Conservation (phyloP, 2,113 vertebrate species). For the Choloepus hoffmanni region DNA sequence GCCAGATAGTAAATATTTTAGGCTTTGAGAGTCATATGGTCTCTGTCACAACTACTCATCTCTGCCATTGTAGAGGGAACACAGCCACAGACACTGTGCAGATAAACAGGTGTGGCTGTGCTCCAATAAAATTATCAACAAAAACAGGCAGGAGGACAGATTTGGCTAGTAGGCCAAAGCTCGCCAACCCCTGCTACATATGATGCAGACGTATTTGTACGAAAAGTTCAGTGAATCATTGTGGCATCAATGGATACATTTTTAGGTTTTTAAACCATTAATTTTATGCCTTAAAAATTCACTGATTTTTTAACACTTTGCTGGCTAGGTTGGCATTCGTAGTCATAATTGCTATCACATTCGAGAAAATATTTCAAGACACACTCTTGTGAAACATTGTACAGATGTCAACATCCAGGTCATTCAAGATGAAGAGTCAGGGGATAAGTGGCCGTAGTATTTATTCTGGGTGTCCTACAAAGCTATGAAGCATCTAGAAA, state of each 20-base stretch:
- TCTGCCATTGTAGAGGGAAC: not conserved
- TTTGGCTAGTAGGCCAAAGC: not conserved
- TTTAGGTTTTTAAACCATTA: not conserved
- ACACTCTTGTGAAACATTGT: rapidly evolving
- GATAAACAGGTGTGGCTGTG: rapidly evolving
- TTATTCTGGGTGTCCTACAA: rapidly evolving
- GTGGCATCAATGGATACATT: rapidly evolving
- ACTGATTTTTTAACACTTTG: rapidly evolving
- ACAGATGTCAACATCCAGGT: rapidly evolving
- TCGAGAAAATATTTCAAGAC: not conserved
- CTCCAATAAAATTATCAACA: not conserved
- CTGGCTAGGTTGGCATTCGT: not conserved
- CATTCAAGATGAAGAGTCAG: not conserved
- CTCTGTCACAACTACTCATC: not conserved
- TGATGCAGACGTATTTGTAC: rapidly evolving
- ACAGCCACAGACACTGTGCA: rapidly evolving
- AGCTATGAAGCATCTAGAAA: not conserved
- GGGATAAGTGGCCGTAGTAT: not conserved
- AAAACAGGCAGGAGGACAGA: not conserved
- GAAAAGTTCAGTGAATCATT: not conserved
- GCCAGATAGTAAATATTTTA: not conserved
- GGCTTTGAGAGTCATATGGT: rapidly evolving
- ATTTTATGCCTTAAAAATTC: not conserved
- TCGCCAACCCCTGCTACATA: not conserved
- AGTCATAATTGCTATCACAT: rapidly evolving